Evolutionary conservation across 30 jellyfish, hydroid and myxozoan species (phyloP).

Genomic region (Turritopsis dohrnii): DNA sequence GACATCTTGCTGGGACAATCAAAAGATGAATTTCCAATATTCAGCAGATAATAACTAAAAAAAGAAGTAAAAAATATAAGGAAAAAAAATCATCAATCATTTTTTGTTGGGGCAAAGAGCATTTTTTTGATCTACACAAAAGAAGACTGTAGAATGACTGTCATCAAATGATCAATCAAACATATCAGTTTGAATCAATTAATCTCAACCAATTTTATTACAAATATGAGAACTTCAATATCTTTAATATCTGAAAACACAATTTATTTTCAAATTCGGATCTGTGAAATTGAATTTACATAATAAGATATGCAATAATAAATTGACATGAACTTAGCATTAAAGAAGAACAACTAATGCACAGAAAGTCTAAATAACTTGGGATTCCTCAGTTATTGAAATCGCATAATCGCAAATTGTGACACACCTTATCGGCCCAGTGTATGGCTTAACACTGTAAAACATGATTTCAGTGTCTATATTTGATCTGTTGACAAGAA

Average conservation of each 20-base stretch:
- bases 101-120: background rate
- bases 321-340: background rate
- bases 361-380: too few species aligned
- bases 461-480: background rate
- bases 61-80: background rate
- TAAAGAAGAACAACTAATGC: background rate
- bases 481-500: background rate
- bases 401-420: background rate
- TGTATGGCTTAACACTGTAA: background rate
- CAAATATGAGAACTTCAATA: too few species aligned
- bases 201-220: too few species aligned
- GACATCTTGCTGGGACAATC: background rate
- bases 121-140: background rate
- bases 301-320: too few species aligned
- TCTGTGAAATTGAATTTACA: too few species aligned
- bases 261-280: too few species aligned
- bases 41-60: background rate
- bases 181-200: too few species aligned
- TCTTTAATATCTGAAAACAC: too few species aligned
- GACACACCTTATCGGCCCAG: conserved; percentile 24
- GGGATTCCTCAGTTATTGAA: too few species aligned
- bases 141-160: too few species aligned
- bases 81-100: background rate
- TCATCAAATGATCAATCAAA: too few species aligned
- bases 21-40: background rate